These are phyloP conservation scores for Brenthis daphne DNA, from an alignment of 2,888 invertebrate genomes.

Conservation along the genomic window DNA sequence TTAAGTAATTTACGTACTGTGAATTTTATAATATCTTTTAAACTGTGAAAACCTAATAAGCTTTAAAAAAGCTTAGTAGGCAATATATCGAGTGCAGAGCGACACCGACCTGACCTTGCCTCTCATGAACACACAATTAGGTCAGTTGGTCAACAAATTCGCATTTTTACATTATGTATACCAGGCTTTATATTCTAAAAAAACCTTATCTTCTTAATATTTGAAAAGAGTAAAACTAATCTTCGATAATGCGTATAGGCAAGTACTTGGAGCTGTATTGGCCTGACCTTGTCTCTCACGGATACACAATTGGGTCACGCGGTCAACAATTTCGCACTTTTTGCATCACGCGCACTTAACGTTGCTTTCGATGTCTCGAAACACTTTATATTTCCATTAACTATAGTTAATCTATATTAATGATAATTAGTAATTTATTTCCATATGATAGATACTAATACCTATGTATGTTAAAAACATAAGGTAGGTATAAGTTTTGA, in stretches of 20 bases:
- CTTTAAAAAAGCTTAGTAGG: constrained; percentile 1
- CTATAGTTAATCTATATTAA: too few relatives aligned
- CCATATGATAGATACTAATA: too few relatives aligned
- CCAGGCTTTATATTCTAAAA: too few relatives aligned
- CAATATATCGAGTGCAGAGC: constrained; percentile 13
- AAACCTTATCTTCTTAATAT: not conserved
- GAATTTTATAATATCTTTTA: not conserved
- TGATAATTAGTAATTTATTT: too few relatives aligned
- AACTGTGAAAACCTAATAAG: constrained; percentile 11
- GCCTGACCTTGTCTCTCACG: constrained; percentile 71
- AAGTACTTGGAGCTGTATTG: not conserved
- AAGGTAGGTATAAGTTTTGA: too few relatives aligned
- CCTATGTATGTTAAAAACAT: too few relatives aligned
- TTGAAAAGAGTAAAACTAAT: not conserved
- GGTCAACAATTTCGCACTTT: constrained; percentile 58
- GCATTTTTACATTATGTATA: constrained; percentile 25
- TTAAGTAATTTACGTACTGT: too few relatives aligned
- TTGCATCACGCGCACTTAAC: constrained; percentile 23
- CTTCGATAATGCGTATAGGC: not conserved
- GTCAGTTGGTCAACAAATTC: constrained; percentile 67
- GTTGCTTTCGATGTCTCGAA: constrained; percentile 19
- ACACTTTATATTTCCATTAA: constrained; percentile 10
- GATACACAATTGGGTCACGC: constrained; percentile 70
- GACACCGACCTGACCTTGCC: constrained; percentile 61
- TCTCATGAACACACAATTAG: constrained; percentile 69